Evolutionary conservation across 2,888 invertebrate species (phyloP).

Genomic region (Synanthedon vespiformis): DNA sequence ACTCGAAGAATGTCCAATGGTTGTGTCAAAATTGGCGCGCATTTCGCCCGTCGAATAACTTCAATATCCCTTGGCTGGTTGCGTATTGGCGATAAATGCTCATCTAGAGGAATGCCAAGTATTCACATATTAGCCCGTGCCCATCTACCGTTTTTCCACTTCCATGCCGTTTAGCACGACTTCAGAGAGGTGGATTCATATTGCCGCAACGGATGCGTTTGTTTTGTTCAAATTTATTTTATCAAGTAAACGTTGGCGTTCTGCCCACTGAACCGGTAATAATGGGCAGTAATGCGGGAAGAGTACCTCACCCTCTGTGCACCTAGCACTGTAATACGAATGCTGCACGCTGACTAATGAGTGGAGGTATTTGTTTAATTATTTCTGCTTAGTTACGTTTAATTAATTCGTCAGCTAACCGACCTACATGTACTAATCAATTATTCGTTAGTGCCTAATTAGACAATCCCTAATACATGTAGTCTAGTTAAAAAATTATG

Average conservation of each 20-base stretch:
- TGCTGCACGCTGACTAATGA: constrained; percentile 33
- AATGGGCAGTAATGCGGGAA: constrained; percentile 57
- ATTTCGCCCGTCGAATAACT: not conserved
- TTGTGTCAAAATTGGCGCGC: too few species aligned
- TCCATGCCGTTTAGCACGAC: constrained; percentile 62
- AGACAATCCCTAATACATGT: not conserved
- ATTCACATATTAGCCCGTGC: constrained; percentile 60
- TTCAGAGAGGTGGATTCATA: constrained; percentile 65
- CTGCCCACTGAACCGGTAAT: constrained; percentile 50
- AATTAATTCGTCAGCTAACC: not conserved
- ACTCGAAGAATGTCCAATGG: too few species aligned
- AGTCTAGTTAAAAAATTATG: too few species aligned
- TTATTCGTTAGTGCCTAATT: not conserved
- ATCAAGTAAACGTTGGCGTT: constrained; percentile 65
- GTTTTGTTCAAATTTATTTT: constrained; percentile 69
- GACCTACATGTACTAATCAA: not conserved
- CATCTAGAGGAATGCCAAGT: constrained; percentile 47
- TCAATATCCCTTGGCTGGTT: not conserved
- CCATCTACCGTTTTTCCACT: constrained; percentile 57
- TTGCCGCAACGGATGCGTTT: constrained; percentile 62
- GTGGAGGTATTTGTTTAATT: constrained; percentile 55
- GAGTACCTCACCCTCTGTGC: constrained; percentile 11
- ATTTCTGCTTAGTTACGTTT: constrained; percentile 24
- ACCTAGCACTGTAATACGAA: constrained; percentile 16
- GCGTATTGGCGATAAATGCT: constrained; percentile 22